Evolutionary conservation across 2,888 invertebrate species (phyloP), one percentile per base, ranked within the genome.

Genomic region (Yponomeuta sedellus): DNA sequence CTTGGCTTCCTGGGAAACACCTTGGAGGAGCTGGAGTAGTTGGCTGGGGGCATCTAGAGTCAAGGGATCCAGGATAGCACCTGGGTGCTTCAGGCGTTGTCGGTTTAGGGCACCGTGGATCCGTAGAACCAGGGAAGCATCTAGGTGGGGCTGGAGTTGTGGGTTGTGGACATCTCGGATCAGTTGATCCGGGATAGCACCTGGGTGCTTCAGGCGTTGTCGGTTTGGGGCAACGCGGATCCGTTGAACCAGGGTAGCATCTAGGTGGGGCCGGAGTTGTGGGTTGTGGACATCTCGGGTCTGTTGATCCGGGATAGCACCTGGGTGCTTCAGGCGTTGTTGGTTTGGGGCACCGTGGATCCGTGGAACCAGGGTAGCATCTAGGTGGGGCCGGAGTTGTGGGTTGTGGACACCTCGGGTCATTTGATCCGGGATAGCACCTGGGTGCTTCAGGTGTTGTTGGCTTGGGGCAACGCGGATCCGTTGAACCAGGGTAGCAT

Each of bases 171-270:
- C 76, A 75, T 52, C 73, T 70, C 8, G 75, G 69, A 64, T 76
- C 75, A 0, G 69, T 70, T 12, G 75, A 75, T 19, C 80, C 79
- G n/a, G 79, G 79, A 68, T 76, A 83, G 66, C 83, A 84, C 68
- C 59, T 22, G 10, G 64, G 57, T 0, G 28, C 6, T 12, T 12
- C 44, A 20, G 22, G 20, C 4, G 64, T 64, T 10, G 64, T 44
- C 1, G n/a, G 74, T 71, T 44, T 25, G 1, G 66, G 69, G 57
- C 67, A 63, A 11, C 40, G 70, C 67, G 2, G 70, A 66, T 68
- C 66, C 19, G 1, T 67, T 69, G 40, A 71, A 71, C 52, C 72
- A 40, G 16, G 73, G 72, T 61, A 76, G 72, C 16, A 66, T 68
- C 28, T 71, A 68, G 25, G 70, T 74, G 28, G 76, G 73, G 66